Conservation (phyloP, 2,888 invertebrate genomes). For the Dryomyza anilis region DNA sequence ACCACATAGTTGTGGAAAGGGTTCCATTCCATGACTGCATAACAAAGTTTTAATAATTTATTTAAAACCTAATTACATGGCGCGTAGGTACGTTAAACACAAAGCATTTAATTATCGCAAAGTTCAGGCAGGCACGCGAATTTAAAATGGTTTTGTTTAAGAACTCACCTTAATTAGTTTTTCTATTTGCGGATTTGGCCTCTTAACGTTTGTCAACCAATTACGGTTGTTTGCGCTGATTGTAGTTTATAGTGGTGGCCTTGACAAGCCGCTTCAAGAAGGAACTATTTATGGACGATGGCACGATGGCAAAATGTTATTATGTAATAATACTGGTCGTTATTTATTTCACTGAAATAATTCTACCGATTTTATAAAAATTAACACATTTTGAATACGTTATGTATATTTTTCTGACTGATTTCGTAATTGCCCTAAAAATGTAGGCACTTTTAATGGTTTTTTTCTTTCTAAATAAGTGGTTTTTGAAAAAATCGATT, state of each 20-base stretch:
- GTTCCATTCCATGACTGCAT: too few relatives aligned
- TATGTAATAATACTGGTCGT: not conserved
- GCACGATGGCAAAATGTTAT: not conserved
- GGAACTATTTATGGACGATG: not conserved
- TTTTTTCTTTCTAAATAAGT: too few relatives aligned
- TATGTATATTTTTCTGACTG: not conserved
- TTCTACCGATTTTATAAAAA: not conserved
- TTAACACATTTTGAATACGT: not conserved
- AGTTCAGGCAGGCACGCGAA: too few relatives aligned
- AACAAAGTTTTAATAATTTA: too few relatives aligned
- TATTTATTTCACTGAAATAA: not conserved
- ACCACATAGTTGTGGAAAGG: too few relatives aligned
- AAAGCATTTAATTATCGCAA: too few relatives aligned
- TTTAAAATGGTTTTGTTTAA: too few relatives aligned
- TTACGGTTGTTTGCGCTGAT: not conserved
- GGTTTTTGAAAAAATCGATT: conserved; percentile 6
- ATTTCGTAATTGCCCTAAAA: not conserved
- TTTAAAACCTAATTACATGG: too few relatives aligned
- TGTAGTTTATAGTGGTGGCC: not conserved
- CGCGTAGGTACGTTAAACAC: too few relatives aligned
- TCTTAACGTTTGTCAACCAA: not conserved
- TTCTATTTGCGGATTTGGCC: too few relatives aligned
- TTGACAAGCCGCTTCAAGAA: not conserved
- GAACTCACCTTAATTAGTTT: too few relatives aligned
- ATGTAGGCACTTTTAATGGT: conserved; percentile 7